These are phyloP conservation scores for Myotis daubentonii DNA, from an alignment of 2,797 vertebrate genomes.

Conservation along the genomic window DNA sequence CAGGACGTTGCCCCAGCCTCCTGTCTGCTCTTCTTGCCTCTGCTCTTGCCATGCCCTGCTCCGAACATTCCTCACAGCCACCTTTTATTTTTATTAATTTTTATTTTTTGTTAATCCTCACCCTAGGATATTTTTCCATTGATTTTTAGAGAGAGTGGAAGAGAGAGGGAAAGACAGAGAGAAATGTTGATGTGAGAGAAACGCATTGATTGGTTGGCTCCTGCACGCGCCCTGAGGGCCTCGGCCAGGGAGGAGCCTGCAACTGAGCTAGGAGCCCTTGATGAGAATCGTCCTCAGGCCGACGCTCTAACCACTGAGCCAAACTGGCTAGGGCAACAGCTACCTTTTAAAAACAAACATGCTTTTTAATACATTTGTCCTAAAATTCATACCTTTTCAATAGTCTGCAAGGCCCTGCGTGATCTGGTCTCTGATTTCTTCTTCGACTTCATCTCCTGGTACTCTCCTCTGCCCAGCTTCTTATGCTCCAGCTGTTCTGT, in stretches of 20 bases:
- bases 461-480: neutral
- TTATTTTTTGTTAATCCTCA: neutral
- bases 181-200: neutral
- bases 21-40: neutral
- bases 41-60: neutral
- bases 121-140: neutral
- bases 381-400: constrained; percentile 1
- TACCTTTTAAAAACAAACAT: neutral
- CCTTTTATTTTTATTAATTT: neutral
- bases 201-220: neutral
- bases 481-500: neutral
- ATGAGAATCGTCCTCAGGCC: neutral
- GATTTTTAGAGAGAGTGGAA: neutral
- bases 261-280: neutral
- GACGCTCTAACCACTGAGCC: neutral
- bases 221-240: no score
- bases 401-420: neutral
- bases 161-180: neutral
- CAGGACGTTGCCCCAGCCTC: neutral
- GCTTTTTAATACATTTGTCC: neutral
- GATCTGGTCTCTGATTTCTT: neutral
- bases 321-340: neutral
- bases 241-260: neutral
- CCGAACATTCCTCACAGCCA: neutral
- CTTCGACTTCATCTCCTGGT: neutral